These are phyloP conservation scores for Acipenser ruthenus DNA, from an alignment of 2,797 vertebrate species.

Conservation along the genomic window DNA sequence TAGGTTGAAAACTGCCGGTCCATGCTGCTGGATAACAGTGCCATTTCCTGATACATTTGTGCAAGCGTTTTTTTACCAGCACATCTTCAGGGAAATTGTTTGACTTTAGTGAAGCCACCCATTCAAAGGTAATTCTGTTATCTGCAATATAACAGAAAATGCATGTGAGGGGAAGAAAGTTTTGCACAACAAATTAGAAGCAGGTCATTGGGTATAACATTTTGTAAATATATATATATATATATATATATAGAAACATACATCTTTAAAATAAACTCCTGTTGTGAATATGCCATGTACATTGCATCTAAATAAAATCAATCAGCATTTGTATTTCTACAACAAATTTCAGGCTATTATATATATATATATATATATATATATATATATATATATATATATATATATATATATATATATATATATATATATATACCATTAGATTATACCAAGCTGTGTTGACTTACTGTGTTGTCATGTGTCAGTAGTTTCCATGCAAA, in stretches of 20 bases:
- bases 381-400: too few species aligned
- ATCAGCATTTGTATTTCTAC: neutral
- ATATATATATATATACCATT: neutral
- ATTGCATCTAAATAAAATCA: neutral
- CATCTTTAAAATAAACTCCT: too few species aligned
- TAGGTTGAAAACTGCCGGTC: conserved; percentile 63
- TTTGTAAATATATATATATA: too few species aligned
- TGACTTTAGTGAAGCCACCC: conserved; percentile 32
- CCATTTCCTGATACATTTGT: conserved; percentile 77
- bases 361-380: neutral
- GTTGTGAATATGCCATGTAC: too few species aligned
- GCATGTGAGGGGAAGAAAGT: neutral
- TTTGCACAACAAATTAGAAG: neutral
- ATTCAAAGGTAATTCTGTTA: conserved; percentile 36
- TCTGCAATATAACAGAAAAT: conserved; percentile 33
- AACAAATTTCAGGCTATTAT: neutral
- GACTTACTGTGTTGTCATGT: neutral
- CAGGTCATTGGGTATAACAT: too few species aligned
- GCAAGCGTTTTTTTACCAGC: conserved; percentile 19
- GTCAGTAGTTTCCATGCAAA: conserved; percentile 21
- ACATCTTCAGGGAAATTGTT: neutral
- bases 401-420: neutral
- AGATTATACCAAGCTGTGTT: neutral
- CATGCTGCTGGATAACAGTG: conserved; percentile 69
- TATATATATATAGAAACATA: too few species aligned